Base-by-base conservation (phyloP, 2,888 invertebrate species). In the Hermaeophaga mercurialis region DNA sequence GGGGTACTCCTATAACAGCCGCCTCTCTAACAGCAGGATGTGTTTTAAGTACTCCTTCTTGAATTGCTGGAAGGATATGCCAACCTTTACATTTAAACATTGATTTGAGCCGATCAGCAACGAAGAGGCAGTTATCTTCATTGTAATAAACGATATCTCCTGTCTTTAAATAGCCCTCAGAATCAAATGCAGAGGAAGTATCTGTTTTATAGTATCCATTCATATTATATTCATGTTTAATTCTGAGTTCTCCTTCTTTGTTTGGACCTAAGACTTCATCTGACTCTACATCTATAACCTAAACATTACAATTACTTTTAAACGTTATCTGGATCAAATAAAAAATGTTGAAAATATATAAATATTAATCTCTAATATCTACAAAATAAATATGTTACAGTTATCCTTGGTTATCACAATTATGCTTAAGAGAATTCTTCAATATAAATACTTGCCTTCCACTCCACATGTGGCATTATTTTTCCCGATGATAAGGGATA, bases 11-110 rank as follows among this genome's bases (percentile, higher is more conserved):
- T 57, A 94, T 79, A 0, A 96, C 93, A 0, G 89, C 92, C 0
- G 88, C 90, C 67, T 92, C 91, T 14, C 81, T 74, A 0, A 95
- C 82, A 15, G 82, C 83, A 0, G 89, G 87, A 74, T 91, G 89
- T 17, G 82, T 80, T 53, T 86, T 81, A 1, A 92, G 69, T 1
- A 89, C 68, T 36, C 80, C 83, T 74, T 94, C 94, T 15, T 94
- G 73, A 72, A 92, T 90, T 0, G 92, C 90, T 12, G 94, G 94
- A 4, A 91, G 84, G 2, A 82, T 81, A 64, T 81, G 80, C 70
- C 78, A 71, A 41, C 70, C 75, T 58, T 68, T 78, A 56, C 78
- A 82, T 69, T 80, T 81, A n/a, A 81, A 70, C 17, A 81, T 64
- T 59, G 79, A 71, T 58, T 81, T 81, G 1, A 78, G 71, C 17